phyloP scores from a whole-genome alignment of 2,888 invertebrate genomes.

The Amblyteles armatorius region DNA sequence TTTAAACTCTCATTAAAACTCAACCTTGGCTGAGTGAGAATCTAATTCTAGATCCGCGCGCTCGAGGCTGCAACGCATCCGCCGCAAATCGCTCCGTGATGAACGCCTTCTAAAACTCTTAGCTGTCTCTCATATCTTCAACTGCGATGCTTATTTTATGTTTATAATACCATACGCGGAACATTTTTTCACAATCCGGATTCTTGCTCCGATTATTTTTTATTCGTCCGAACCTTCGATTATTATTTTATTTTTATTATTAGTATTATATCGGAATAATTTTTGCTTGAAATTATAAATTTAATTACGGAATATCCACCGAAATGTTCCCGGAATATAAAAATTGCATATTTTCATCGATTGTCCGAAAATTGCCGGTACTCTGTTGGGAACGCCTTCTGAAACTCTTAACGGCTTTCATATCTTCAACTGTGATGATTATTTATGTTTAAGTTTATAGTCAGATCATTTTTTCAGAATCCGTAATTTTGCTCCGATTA shows the following conservation, averaged over 20 bases:
- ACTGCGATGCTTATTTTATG: constrained; percentile 27
- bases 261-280: no score
- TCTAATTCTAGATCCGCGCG: constrained; percentile 62
- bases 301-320: not conserved
- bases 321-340: not conserved
- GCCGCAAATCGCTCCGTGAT: constrained; percentile 11
- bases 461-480: not conserved
- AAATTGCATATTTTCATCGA: not conserved
- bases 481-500: not conserved
- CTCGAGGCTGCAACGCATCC: constrained; percentile 43
- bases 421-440: constrained; percentile 46
- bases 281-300: no score
- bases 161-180: not conserved
- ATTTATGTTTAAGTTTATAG: not conserved
- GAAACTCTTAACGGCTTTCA: constrained; percentile 39
- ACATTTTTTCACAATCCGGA: not conserved
- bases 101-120: constrained; percentile 37
- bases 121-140: constrained; percentile 46
- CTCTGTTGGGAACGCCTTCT: constrained; percentile 14
- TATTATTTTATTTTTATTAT: not conserved
- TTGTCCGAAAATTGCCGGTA: constrained; percentile 34
- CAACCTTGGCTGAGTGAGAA: constrained; percentile 70
- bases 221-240: not conserved
- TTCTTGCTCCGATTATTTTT: not conserved
- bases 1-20: constrained; percentile 70